Evolutionary conservation across 2,888 invertebrate species (phyloP).

Genomic region (Callyntrura guangdongensis): DNA sequence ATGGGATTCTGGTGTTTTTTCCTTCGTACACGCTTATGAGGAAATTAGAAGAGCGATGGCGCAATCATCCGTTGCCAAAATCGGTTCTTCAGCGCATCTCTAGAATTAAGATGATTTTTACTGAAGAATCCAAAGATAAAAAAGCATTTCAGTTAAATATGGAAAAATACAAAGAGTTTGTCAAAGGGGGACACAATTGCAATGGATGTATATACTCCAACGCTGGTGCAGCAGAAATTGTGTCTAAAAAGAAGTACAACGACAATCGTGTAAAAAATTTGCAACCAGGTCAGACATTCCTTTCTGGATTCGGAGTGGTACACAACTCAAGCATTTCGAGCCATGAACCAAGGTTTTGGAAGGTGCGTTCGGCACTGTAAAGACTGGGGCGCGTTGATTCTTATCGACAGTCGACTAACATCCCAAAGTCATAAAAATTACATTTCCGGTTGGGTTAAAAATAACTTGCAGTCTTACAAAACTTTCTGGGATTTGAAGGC

Average conservation of each 20-base stretch:
- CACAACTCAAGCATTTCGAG: conserved; percentile 79
- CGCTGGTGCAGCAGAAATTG: conserved; percentile 37
- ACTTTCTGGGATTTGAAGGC: conserved; percentile 44
- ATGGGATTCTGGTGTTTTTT: conserved; percentile 83
- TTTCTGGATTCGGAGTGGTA: conserved; percentile 81
- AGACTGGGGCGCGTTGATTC: conserved; percentile 82
- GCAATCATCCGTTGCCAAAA: neutral
- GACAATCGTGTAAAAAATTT: conserved; percentile 3
- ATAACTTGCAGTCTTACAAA: conserved; percentile 24
- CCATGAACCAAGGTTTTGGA: conserved; percentile 83
- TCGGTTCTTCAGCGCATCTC: conserved; percentile 61
- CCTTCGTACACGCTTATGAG: conserved; percentile 75
- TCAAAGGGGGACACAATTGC: conserved; percentile 45
- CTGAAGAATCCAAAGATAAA: conserved; percentile 70
- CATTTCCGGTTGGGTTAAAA: conserved; percentile 77
- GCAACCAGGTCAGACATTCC: conserved; percentile 14
- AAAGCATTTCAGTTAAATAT: conserved; percentile 76
- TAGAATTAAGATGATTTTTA: conserved; percentile 72
- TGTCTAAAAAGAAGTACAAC: conserved; percentile 78
- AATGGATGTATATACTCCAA: conserved; percentile 79
- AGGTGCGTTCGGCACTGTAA: conserved; percentile 81
- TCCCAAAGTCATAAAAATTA: neutral
- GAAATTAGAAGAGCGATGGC: conserved; percentile 66
- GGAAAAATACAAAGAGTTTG: conserved; percentile 59
- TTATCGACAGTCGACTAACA: conserved; percentile 77